Percentiles rank a stretch among this genome's conserved stretches.
These are phyloP conservation scores for Pinna nobilis DNA, from an alignment of 1,140 invertebrate genomes.

Conservation along the genomic window DNA sequence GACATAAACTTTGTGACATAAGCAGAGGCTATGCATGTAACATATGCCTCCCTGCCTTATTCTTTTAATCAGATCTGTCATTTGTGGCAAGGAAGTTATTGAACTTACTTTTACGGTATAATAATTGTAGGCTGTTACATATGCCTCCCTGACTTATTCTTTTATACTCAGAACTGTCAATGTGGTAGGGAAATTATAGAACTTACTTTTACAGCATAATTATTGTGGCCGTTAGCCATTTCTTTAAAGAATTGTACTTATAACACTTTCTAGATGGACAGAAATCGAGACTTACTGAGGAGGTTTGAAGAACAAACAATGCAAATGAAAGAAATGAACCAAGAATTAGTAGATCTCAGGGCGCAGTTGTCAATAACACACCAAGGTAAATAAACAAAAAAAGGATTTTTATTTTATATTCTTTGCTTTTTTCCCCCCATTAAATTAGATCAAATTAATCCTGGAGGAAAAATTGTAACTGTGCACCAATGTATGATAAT, in stretches of 20 bases:
- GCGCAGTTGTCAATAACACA: conserved; percentile 63
- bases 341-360: conserved; percentile 64
- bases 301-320: conserved; percentile 67
- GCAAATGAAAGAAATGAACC: conserved; percentile 68
- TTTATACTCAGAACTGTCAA: no score
- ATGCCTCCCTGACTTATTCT: no score
- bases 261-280: conserved; percentile 54
- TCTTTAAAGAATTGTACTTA: not conserved
- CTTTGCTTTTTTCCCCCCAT: not conserved
- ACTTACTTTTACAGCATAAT: no score
- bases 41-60: no score
- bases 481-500: not conserved
- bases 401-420: not conserved
- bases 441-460: not conserved
- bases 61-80: no score
- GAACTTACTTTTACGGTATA: no score
- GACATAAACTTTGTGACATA: no score
- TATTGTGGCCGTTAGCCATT: no score
- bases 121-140: no score
- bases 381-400: conserved; percentile 51
- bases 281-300: conserved; percentile 61
- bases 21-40: no score
- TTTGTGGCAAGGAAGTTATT: no score
- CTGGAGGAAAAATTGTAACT: not conserved
- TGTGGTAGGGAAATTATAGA: no score